Conservation (phyloP, 2,797 vertebrate genomes). For the Neosilurus hyrtlii region DNA sequence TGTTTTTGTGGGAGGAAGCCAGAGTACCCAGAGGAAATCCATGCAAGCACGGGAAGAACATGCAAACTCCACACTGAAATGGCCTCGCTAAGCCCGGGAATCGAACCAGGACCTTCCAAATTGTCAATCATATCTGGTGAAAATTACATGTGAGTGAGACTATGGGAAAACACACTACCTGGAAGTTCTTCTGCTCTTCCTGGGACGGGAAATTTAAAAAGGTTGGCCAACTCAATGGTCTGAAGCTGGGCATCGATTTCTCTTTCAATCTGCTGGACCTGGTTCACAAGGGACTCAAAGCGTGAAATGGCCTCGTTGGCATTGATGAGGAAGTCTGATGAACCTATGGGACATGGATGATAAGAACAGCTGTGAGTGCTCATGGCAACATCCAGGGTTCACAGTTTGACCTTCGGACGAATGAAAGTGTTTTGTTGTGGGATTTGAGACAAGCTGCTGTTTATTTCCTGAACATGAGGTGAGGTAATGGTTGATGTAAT, state of each 20-base stretch:
- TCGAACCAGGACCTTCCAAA: not conserved
- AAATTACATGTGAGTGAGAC: not conserved
- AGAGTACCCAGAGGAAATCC: too few relatives aligned
- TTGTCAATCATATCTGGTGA: not conserved
- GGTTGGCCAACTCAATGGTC: slow-evolving; percentile 77
- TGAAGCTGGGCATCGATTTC: slow-evolving; percentile 78
- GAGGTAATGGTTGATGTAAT: not conserved
- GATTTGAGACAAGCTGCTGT: not conserved
- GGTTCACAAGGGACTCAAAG: slow-evolving; percentile 82
- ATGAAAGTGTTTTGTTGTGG: too few relatives aligned
- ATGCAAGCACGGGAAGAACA: too few relatives aligned
- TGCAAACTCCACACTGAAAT: too few relatives aligned
- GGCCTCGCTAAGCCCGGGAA: too few relatives aligned
- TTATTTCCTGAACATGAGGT: not conserved
- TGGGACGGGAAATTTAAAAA: slow-evolving; percentile 78
- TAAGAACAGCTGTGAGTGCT: not conserved
- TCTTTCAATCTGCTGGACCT: slow-evolving; percentile 80
- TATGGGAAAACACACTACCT: slow-evolving; percentile 68
- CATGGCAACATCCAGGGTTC: not conserved
- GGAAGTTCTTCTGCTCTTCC: slow-evolving; percentile 69
- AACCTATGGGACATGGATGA: slow-evolving; percentile 67
- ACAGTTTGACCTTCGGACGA: not conserved
- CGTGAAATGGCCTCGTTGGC: slow-evolving; percentile 75
- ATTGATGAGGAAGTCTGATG: slow-evolving; percentile 77
- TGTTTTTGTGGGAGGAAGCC: too few relatives aligned